Evolutionary conservation across 23 tunicate genomes (phyloP).

Genomic region (Botrylloides violaceus): DNA sequence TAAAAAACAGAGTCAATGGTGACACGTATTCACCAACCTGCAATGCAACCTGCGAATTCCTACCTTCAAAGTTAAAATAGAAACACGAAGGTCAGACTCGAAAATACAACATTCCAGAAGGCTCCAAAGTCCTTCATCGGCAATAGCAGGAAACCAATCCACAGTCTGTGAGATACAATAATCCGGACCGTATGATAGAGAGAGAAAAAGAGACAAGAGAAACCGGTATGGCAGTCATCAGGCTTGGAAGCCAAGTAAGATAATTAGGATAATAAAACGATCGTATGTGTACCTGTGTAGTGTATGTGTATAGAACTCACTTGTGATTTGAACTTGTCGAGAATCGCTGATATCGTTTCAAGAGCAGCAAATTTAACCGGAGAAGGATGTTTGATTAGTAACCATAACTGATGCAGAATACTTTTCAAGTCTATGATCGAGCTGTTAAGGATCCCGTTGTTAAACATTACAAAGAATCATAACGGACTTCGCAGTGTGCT

Average conservation of each 20-base stretch:
- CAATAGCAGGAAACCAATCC: slow-evolving; percentile 28
- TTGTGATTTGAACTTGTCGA: background rate
- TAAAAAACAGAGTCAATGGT: background rate
- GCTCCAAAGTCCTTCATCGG: slow-evolving; percentile 32
- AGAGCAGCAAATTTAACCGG: background rate
- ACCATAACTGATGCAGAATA: background rate
- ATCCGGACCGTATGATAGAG: too few relatives aligned
- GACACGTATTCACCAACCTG: too few relatives aligned
- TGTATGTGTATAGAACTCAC: too few relatives aligned
- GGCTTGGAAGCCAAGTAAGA: too few relatives aligned
- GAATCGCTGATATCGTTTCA: background rate
- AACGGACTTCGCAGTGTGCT: too few relatives aligned
- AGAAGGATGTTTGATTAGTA: background rate
- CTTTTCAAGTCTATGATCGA: background rate
- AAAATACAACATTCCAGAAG: slow-evolving; percentile 50
- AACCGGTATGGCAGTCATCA: too few relatives aligned
- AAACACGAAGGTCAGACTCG: slow-evolving; percentile 34
- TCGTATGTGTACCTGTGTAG: too few relatives aligned
- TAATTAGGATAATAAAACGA: too few relatives aligned
- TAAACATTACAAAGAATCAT: too few relatives aligned
- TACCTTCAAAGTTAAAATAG: slow-evolving; percentile 31
- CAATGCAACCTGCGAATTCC: too few relatives aligned
- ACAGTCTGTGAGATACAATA: background rate
- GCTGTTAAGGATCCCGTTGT: too few relatives aligned
- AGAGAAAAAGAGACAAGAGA: too few relatives aligned